phyloP scores from a whole-genome alignment of 2,113 vertebrate genomes.

The Sus scrofa region DNA sequence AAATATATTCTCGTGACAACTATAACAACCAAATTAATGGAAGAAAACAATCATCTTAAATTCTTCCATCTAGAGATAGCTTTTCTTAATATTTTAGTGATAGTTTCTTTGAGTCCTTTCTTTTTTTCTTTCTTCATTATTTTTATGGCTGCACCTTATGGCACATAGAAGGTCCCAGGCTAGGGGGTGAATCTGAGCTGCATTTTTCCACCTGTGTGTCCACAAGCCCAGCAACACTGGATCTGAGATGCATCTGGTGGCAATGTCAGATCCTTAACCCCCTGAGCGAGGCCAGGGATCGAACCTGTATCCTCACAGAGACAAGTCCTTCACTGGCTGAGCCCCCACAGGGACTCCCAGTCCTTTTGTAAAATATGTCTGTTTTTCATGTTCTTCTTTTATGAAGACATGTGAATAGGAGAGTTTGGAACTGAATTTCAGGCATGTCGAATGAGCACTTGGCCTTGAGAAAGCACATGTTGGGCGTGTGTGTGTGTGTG shows the following conservation, averaged over 20 bases:
- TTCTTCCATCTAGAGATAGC: background rate
- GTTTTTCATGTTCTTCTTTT: background rate
- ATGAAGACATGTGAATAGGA: background rate
- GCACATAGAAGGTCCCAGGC: too few relatives aligned
- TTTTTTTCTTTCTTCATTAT: background rate
- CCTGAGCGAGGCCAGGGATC: too few relatives aligned
- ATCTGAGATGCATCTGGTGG: too few relatives aligned
- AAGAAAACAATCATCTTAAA: background rate
- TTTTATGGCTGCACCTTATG: too few relatives aligned
- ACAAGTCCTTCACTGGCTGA: too few relatives aligned
- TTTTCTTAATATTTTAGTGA: background rate
- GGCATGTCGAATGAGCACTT: background rate
- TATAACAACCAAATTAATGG: slow-evolving; percentile 28
- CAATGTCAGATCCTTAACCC: too few relatives aligned
- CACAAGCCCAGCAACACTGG: too few relatives aligned
- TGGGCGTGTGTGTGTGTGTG: background rate
- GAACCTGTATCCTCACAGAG: too few relatives aligned
- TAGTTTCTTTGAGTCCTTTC: background rate
- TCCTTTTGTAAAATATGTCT: too few relatives aligned
- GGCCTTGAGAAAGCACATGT: background rate
- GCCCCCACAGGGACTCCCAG: too few relatives aligned
- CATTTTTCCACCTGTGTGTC: too few relatives aligned
- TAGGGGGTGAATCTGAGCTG: too few relatives aligned
- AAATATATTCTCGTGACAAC: background rate
- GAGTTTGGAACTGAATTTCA: background rate